Percentiles rank a stretch among this genome's conserved stretches.
Evolutionary conservation across 1,140 invertebrate species (phyloP).

Genomic region (Trichogramma pretiosum): DNA sequence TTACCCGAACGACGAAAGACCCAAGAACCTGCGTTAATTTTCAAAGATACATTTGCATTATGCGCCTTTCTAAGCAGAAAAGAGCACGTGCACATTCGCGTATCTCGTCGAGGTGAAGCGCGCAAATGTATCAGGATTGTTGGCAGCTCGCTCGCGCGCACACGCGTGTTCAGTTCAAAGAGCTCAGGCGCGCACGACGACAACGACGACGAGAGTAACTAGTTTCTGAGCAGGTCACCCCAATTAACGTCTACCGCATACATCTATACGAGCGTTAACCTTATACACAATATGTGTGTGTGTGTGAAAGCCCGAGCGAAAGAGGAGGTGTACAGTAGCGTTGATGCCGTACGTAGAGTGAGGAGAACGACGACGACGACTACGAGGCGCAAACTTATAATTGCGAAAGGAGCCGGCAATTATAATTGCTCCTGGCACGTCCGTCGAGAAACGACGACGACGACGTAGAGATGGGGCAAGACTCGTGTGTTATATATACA

Average conservation of each 20-base stretch:
- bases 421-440: conserved; percentile 42
- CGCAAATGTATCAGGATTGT: neutral
- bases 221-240: conserved; percentile 47
- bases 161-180: too few species aligned
- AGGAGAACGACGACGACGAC: conserved; percentile 20
- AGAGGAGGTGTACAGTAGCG: too few species aligned
- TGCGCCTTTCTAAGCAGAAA: too few species aligned
- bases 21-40: too few species aligned
- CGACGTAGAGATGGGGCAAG: conserved; percentile 35
- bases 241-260: conserved; percentile 47
- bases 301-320: too few species aligned
- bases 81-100: neutral
- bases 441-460: conserved; percentile 23
- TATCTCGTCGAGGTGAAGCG: neutral
- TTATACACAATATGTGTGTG: too few species aligned
- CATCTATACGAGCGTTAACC: conserved; percentile 20
- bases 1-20: too few species aligned
- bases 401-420: conserved; percentile 47
- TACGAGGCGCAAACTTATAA: conserved; percentile 43
- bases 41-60: too few species aligned
- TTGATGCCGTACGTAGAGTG: too few species aligned
- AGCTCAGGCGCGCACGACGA: too few species aligned
- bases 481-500: too few species aligned
- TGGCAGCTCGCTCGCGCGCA: conserved; percentile 1
- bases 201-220: too few species aligned